Evolutionary conservation across 64 coral and sea anemone genomes (phyloP).

Genomic region (Montipora sp.): DNA sequence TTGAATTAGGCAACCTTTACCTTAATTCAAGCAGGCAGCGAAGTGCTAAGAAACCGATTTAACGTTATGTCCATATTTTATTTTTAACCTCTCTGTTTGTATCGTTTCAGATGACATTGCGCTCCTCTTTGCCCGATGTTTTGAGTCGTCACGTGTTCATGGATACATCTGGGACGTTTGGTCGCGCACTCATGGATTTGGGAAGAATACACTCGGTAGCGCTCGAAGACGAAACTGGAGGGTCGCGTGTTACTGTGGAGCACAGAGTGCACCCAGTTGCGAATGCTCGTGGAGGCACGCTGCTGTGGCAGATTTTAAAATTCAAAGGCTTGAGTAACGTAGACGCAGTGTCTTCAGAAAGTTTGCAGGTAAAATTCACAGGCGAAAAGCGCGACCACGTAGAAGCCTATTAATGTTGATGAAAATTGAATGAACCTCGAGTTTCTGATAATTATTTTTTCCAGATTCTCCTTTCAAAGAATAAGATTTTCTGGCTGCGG

Average conservation of each 20-base stretch:
- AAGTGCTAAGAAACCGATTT: too few species aligned
- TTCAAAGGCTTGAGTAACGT: constrained; percentile 48
- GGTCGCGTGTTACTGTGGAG: neutral
- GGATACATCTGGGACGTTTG: constrained; percentile 79
- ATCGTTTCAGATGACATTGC: constrained; percentile 54
- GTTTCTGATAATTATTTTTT: too few species aligned
- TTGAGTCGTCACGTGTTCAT: constrained; percentile 80
- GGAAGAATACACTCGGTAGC: constrained; percentile 61
- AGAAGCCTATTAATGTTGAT: neutral
- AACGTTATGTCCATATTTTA: neutral
- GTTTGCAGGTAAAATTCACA: constrained; percentile 69
- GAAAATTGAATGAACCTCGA: too few species aligned
- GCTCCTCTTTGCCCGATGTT: constrained; percentile 65
- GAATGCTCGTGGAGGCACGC: constrained; percentile 55
- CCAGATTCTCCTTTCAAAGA: too few species aligned
- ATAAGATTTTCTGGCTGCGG: too few species aligned
- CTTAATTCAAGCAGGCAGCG: too few species aligned
- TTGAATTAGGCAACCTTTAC: too few species aligned
- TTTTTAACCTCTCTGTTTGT: neutral
- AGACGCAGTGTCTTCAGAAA: constrained; percentile 47
- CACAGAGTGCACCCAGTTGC: constrained; percentile 76
- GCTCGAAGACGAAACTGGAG: neutral
- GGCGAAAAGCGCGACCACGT: neutral
- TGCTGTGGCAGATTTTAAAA: constrained; percentile 75
- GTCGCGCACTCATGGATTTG: constrained; percentile 74